Conservation (phyloP, 1,140 invertebrate genomes). For the Oreohelix idahoensis region DNA sequence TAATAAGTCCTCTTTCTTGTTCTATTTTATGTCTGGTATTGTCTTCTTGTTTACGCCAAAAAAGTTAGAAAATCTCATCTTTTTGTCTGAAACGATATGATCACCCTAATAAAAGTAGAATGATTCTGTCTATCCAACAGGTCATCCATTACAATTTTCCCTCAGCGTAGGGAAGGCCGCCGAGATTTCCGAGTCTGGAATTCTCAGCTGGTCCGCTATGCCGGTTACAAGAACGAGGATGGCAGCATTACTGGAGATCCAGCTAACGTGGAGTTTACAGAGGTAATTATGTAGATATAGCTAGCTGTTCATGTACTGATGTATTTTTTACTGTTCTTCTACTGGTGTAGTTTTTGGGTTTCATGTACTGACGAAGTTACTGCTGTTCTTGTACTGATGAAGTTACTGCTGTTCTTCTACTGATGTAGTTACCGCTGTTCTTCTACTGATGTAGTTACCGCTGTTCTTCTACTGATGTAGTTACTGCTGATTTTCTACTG, state of each 20-base stretch:
- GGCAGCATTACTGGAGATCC: slow-evolving; percentile 71
- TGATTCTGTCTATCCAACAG: slow-evolving; percentile 74
- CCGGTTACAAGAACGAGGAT: slow-evolving; percentile 80
- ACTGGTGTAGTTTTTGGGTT: not conserved
- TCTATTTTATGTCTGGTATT: too few species aligned
- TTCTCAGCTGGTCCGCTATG: slow-evolving; percentile 88
- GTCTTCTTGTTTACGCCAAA: too few species aligned
- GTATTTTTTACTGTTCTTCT: not conserved
- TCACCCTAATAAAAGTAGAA: not conserved
- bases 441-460: too few species aligned
- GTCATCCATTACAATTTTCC: slow-evolving; percentile 95
- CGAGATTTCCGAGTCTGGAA: slow-evolving; percentile 96
- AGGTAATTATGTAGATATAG: slow-evolving; percentile 76
- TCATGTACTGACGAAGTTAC: not conserved
- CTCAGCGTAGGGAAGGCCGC: slow-evolving; percentile 84
- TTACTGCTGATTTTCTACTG: too few species aligned
- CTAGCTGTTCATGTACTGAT: not conserved
- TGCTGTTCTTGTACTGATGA: too few species aligned
- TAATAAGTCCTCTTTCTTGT: too few species aligned
- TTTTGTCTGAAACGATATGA: too few species aligned
- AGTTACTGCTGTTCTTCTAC: too few species aligned
- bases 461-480: too few species aligned
- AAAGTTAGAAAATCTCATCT: too few species aligned
- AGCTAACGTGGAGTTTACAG: slow-evolving; percentile 87
- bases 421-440: too few species aligned